Percentiles rank a stretch among this genome's conserved stretches.
These are phyloP conservation scores for Drosophila paracracens DNA, from an alignment of 2,888 invertebrate species.

Conservation along the genomic window DNA sequence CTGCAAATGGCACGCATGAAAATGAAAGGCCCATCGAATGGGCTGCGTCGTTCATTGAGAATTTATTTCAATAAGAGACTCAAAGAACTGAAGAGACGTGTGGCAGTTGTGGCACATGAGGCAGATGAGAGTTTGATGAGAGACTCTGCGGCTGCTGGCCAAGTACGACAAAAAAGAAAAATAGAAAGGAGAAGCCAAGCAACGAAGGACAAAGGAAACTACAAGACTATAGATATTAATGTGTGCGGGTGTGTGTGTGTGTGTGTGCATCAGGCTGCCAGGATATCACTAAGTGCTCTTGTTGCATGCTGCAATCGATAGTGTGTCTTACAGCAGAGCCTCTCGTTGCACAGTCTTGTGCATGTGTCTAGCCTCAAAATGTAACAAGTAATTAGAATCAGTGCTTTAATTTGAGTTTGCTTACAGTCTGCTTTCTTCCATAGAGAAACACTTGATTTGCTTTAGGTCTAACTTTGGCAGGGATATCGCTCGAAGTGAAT, in stretches of 20 bases:
- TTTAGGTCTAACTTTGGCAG: background rate
- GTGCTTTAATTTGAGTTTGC: conserved; percentile 37
- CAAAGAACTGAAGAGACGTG: conserved; percentile 45
- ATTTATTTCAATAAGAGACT: conserved; percentile 75
- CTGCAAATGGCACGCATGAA: conserved; percentile 79
- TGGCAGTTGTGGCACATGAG: conserved; percentile 24
- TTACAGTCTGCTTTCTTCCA: too few species aligned
- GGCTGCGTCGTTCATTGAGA: conserved; percentile 72
- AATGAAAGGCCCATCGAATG: conserved; percentile 79
- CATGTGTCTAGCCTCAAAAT: conserved; percentile 38
- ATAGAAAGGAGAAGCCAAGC: conserved; percentile 4
- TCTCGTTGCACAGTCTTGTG: conserved; percentile 7
- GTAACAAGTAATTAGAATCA: conserved; percentile 70
- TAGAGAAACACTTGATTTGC: background rate
- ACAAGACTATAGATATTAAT: conserved; percentile 28
- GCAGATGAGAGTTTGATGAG: conserved; percentile 38
- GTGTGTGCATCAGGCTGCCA: conserved; percentile 57
- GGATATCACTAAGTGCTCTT: conserved; percentile 77
- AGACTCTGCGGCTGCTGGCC: conserved; percentile 27
- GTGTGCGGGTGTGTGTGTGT: conserved; percentile 7
- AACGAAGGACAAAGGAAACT: conserved; percentile 69
- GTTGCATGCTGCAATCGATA: conserved; percentile 72
- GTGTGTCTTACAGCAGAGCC: conserved; percentile 24
- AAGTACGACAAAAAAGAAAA: conserved; percentile 8
- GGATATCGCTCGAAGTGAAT: background rate